Conservation (phyloP, 2,113 vertebrate species). For the Phrynosoma platyrhinos region DNA sequence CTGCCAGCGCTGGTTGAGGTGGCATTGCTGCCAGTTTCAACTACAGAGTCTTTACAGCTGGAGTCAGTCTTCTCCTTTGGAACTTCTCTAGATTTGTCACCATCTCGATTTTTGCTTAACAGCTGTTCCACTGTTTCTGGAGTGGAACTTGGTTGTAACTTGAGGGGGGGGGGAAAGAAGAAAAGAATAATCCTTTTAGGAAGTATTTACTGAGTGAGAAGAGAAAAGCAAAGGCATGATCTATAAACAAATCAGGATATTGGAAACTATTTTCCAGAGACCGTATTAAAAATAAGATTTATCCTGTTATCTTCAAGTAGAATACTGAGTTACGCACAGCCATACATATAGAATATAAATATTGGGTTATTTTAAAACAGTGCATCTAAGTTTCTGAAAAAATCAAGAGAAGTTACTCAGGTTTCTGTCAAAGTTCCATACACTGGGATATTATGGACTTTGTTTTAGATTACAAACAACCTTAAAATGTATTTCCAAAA, state of each 20-base stretch:
- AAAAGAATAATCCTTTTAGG: conserved; percentile 50
- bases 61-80: conserved; percentile 88
- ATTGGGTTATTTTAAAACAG: neutral
- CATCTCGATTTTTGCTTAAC: conserved; percentile 89
- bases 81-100: conserved; percentile 91
- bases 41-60: conserved; percentile 76
- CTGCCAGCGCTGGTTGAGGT: conserved; percentile 78
- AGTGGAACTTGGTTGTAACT: conserved; percentile 95
- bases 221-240: neutral
- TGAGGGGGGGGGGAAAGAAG: neutral
- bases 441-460: neutral
- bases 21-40: conserved; percentile 79
- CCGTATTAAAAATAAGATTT: neutral
- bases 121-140: conserved; percentile 90
- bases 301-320: neutral
- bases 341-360: neutral
- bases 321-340: neutral
- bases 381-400: neutral
- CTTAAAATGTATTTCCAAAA: neutral
- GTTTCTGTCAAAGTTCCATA: neutral
- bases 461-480: neutral
- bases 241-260: too few relatives aligned
- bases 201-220: neutral
- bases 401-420: neutral
- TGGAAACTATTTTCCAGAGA: neutral